Evolutionary conservation across 2,797 vertebrate species (phyloP), one percentile per base, ranked within the genome.

Genomic region (Muraenolepis orangiensis): DNA sequence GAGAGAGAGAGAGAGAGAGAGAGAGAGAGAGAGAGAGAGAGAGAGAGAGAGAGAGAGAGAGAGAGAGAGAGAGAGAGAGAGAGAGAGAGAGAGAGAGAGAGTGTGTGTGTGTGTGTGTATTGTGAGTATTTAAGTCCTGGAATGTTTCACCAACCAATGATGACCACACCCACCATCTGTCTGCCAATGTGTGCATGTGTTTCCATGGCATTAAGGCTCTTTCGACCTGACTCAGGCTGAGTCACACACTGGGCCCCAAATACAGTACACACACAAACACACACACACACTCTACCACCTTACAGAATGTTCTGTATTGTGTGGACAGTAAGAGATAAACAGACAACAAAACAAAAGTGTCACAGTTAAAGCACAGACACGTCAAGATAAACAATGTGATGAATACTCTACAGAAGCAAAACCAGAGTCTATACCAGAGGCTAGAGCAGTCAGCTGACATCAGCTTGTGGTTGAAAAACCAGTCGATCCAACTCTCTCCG

Each of bases 91-190:
- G 30, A 32, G 72, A 11, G 72, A 32, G 68, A 34, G 74, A 74
- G n/a, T n/a, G n/a, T n/a, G n/a, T n/a, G n/a, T n/a, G 69, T 42
- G 32, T 11, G 78, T 69, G 71, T 85, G 85, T 86, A 81, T n/a
- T n/a, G 69, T 42, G 32, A 13, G 78, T 69, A 72, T 85, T 85
- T 86, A 81, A 81, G 69, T 84, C 51, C 71, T 81, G 88, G 73
- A 76, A 82, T 89, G 85, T 90, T 85, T 72, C 81, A 80, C 80
- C 64, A 76, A 71, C 30, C 67, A 20, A 79, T 76, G 76, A 74
- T 82, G 69, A 74, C 86, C 87, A 87, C 87, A 81, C 88, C 87
- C 85, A 85, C 79, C 57, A 67, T 20, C 76, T 84, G 81, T 72
- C 81, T 79, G 70, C 36, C 73, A 81, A 28, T 66, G 67, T 34